Base-by-base conservation (phyloP, 2,797 vertebrate species). In the Platyrinchus mystaceus region DNA sequence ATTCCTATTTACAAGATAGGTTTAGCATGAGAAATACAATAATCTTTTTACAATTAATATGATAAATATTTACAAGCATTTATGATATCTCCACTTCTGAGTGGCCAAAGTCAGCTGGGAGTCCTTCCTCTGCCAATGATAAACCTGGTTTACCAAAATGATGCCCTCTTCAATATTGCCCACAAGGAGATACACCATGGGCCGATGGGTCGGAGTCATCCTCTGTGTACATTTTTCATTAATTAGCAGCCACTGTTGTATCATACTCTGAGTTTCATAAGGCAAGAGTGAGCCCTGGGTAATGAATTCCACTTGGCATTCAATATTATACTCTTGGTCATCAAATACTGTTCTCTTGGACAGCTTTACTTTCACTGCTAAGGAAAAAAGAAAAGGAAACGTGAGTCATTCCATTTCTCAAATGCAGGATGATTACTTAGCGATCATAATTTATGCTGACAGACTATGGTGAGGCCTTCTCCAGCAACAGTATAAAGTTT, bases 231-330 rank as follows among this genome's bases (percentile, higher is more conserved):
- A 99, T 63, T 97, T 97, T 41, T 98, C 96, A 89, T 99, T 99
- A 94, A 99, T 98, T 52, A 99, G 98, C 71, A 99, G 97, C 99
- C 99, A 99, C 87, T 99, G 98, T 80, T 98, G 98, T 59, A 99
- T 98, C 36, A 99, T 97, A 79, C 97, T 98, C 84, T 96, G 97
- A 70, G 98, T 98, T 97, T 99, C 98, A 1, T 98, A 99, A 12
- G 98, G 98, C 75, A 99, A 90, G 28, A 99, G 97, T 7, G 98
- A 98, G 3, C 98, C 98, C 68, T 98, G 98, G 44, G 96, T 98
- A 84, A 98, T 97, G 55, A 99, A 98, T 96, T 99, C 98, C 20
- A 99, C 98, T 9, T 98, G 97, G 28, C 98, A 98, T 62, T 99
- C 98, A 28, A 99, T 97, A 59, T 98, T 97, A 60, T 98, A 98